These are phyloP conservation scores for Panulirus ornatus DNA, from an alignment of 1,140 invertebrate genomes.

Conservation along the genomic window DNA sequence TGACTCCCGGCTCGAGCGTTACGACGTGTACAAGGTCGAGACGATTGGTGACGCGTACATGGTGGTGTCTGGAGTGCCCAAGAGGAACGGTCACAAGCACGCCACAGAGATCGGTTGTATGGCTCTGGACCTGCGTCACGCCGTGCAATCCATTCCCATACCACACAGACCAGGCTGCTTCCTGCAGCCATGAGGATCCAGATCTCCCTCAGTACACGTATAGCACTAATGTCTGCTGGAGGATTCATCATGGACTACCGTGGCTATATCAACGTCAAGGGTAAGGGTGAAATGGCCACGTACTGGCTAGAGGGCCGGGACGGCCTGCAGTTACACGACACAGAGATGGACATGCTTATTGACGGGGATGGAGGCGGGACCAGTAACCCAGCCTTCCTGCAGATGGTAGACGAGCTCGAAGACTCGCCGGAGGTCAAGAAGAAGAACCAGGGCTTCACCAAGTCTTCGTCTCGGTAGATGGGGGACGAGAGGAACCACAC, in stretches of 20 bases:
- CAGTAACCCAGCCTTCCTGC: background rate
- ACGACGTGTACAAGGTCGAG: constrained; percentile 92
- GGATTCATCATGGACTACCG: constrained; percentile 39
- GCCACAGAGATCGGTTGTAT: constrained; percentile 97
- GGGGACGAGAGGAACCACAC: background rate
- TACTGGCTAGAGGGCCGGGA: constrained; percentile 57
- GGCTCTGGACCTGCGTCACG: constrained; percentile 85
- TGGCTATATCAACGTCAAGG: constrained; percentile 25
- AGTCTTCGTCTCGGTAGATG: too few species aligned
- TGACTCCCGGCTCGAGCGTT: constrained; percentile 90
- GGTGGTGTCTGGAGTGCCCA: constrained; percentile 83
- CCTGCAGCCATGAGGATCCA: constrained; percentile 80
- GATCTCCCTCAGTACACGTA: constrained; percentile 16
- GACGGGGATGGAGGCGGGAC: background rate
- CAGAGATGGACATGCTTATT: background rate
- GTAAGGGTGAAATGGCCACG: constrained; percentile 59
- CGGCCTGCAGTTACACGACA: background rate
- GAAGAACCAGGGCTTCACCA: background rate
- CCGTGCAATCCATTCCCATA: constrained; percentile 80
- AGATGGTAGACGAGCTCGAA: background rate
- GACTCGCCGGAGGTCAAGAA: background rate
- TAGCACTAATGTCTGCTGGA: background rate
- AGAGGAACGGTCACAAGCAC: constrained; percentile 91
- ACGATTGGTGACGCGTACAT: constrained; percentile 80
- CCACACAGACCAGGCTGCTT: constrained; percentile 82